phyloP scores from a whole-genome alignment of 30 jellyfish, hydroid and myxozoan species.

The Aurelia coerulea region DNA sequence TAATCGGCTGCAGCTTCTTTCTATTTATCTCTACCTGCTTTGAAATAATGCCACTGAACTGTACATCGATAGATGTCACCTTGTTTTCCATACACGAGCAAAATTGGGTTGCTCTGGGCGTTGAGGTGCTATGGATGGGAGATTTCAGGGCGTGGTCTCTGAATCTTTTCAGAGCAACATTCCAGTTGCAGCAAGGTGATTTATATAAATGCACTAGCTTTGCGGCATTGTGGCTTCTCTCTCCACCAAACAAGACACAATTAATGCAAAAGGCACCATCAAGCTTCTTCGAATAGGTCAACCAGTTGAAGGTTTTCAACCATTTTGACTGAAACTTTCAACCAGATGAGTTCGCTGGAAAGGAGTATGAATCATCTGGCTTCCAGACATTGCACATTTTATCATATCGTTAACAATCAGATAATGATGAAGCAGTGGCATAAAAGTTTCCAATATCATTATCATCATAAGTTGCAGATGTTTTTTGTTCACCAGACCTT shows the following conservation, averaged over 20 bases:
- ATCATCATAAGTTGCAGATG: neutral
- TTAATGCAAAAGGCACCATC: conserved; percentile 72
- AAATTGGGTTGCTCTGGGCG: neutral
- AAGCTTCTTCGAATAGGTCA: conserved; percentile 48
- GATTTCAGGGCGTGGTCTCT: neutral
- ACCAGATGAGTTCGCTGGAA: conserved; percentile 34
- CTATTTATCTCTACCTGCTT: neutral
- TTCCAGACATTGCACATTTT: conserved; percentile 23
- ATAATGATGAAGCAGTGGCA: neutral
- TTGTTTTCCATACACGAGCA: neutral
- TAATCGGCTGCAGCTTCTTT: neutral
- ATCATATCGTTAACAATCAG: neutral
- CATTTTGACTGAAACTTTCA: conserved; percentile 43
- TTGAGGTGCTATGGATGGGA: neutral
- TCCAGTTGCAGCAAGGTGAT: conserved; percentile 3
- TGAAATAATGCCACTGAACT: neutral
- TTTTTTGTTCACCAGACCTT: neutral
- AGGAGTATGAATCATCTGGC: neutral
- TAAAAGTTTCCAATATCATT: conserved; percentile 14
- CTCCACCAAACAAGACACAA: conserved; percentile 52
- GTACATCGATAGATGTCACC: neutral
- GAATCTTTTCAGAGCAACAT: neutral
- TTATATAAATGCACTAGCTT: neutral
- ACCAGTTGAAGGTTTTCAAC: conserved; percentile 49
- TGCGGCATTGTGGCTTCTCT: neutral